Conservation (phyloP, 2,113 vertebrate species). For the Spheniscus mendiculus region DNA sequence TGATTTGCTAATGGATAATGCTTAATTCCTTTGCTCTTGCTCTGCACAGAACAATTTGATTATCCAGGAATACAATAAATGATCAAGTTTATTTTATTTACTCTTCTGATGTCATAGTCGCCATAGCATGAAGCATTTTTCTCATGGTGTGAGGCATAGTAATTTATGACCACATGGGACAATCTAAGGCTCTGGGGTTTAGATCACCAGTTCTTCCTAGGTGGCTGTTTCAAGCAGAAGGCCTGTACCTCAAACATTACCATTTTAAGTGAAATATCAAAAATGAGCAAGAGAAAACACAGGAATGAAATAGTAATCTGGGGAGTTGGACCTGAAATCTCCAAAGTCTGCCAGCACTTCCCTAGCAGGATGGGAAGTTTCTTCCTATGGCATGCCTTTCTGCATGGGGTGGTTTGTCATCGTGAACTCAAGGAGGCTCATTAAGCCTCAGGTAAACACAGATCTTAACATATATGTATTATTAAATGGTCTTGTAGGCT, state of each 20-base stretch:
- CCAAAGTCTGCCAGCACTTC: not conserved
- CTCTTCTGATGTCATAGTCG: not conserved
- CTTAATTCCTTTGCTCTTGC: not conserved
- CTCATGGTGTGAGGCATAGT: not conserved
- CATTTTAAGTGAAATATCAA: not conserved
- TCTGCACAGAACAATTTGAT: not conserved
- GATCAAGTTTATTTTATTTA: not conserved
- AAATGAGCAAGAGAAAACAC: not conserved
- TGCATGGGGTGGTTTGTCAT: not conserved
- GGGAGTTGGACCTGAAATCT: not conserved
- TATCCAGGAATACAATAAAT: not conserved
- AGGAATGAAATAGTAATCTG: not conserved
- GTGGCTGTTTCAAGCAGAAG: not conserved
- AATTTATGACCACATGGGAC: not conserved
- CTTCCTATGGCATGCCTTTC: not conserved
- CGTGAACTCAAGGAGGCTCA: not conserved
- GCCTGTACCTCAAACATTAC: no score
- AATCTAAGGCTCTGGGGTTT: not conserved
- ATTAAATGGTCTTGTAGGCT: not conserved
- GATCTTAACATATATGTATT: no score
- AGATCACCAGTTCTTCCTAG: not conserved
- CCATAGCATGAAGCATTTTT: not conserved
- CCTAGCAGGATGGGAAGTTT: not conserved
- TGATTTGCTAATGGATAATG: not conserved
- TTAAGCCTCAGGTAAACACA: not conserved